Conservation (phyloP, 2,113 vertebrate genomes). For the Cathartes aura region DNA sequence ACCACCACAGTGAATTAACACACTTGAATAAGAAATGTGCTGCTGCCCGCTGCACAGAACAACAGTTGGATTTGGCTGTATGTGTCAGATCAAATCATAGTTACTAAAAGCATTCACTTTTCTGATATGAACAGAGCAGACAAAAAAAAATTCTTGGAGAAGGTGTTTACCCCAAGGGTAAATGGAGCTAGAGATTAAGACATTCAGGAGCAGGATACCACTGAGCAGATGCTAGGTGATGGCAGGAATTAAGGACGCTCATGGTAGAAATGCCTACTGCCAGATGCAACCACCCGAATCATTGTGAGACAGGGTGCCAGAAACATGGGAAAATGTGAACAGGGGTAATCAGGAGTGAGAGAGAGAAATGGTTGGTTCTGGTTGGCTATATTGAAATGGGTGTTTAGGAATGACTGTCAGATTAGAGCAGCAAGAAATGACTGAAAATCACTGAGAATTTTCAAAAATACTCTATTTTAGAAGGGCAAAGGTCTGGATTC, state of each 20-base stretch:
- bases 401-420: not conserved
- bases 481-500: not conserved
- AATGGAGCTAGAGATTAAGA: not conserved
- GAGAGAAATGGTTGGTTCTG: not conserved
- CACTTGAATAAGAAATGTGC: not conserved
- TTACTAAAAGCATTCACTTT: not conserved
- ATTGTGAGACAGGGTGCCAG: not conserved
- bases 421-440: not conserved
- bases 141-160: not conserved
- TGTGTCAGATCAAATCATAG: conserved; percentile 12
- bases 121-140: conserved; percentile 11
- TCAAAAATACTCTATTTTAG: not conserved
- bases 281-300: conserved; percentile 3
- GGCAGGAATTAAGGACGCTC: not conserved
- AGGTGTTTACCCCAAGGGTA: conserved; percentile 9
- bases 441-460: not conserved
- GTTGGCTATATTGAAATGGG: not conserved
- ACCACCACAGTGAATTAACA: conserved; percentile 9
- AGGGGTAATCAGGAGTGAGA: not conserved
- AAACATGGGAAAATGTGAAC: not conserved
- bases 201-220: not conserved
- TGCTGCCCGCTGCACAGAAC: not conserved
- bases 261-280: not conserved
- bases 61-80: not conserved
- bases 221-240: conserved; percentile 37